Base-by-base conservation (phyloP, 2,797 vertebrate genomes). In the Yasuhikotakia modesta region DNA sequence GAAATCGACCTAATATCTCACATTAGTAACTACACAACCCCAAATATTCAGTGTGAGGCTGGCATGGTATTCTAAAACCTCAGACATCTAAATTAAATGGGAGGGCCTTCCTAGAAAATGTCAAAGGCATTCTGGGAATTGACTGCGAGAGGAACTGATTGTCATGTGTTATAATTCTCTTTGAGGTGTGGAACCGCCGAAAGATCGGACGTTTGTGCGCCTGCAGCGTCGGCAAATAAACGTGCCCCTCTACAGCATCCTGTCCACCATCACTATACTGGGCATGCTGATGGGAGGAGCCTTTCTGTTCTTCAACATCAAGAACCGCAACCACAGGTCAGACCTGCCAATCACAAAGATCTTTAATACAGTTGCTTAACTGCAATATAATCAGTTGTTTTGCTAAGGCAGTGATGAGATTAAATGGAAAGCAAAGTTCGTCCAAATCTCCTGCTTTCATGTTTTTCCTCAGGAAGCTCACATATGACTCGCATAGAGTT, bases 261-360 rank as follows among this genome's bases (percentile, higher is more conserved):
- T 99, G 53, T 99, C 98, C 24, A 96, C 95, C 81, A 95, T 99
- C 85, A 99, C 98, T 70, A 95, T 98, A 75, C 90, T 99, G 52
- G 97, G 98, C 86, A 99, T 99, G 97, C 94, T 99, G 82, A 99
- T 99, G 98, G 97, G 95, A n/a, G 96, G 96, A 5, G 95, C 96
- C 64, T 99, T 99, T 83, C 91, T 99, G 68, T 98, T 99, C 90
- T 99, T 99, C 87, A 99, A 99, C 90, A 99, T 99, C 89, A 99
- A 99, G 94, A 99, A 99, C 88, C 93, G 97, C 81, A 99, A 99
- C 88, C 98, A 99, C 87, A 98, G 98, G 97, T 99, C 90, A 94
- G 87, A 3, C n/a, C 13, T 72, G 35, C 30, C 10, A 10, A 10
- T 55, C 1, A 21, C 22, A n/a, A 19, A 21, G 50, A 27, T 27